Percentiles rank a stretch among this genome's conserved stretches.
Conservation (phyloP, 2,888 invertebrate species). For the Apocheima hispidaria region DNA sequence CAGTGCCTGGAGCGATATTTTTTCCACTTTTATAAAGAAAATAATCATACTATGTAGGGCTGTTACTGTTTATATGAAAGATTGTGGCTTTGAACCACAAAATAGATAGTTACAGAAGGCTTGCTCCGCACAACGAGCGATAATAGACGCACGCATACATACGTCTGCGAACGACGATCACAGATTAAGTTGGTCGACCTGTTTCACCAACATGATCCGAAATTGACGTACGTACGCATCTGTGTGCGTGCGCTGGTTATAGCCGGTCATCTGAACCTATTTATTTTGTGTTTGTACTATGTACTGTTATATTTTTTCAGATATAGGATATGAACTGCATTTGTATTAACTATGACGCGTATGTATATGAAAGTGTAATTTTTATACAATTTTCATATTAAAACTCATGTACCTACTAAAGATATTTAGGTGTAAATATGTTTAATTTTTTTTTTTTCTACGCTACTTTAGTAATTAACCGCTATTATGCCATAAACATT, state of each 20-base stretch:
- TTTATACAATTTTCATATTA: conserved; percentile 86
- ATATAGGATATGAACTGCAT: conserved; percentile 78
- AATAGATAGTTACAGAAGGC: no score
- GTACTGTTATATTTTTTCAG: conserved; percentile 83
- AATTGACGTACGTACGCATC: no score
- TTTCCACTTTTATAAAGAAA: conserved; percentile 70
- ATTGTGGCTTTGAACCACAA: conserved; percentile 79
- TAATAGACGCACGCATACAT: no score
- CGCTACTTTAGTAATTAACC: conserved; percentile 77
- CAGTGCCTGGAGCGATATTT: conserved; percentile 79
- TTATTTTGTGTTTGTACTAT: no score
- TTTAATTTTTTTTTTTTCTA: conserved; percentile 83
- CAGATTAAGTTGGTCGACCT: no score
- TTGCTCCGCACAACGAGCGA: no score
- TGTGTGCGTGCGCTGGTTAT: no score
- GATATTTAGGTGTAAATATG: conserved; percentile 81
- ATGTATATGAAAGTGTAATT: conserved; percentile 84
- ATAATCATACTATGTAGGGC: conserved; percentile 65
- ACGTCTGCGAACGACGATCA: no score
- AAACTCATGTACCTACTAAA: conserved; percentile 84
- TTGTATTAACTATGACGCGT: conserved; percentile 81
- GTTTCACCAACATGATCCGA: no score
- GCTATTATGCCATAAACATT: conserved; percentile 78
- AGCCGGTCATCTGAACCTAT: no score
- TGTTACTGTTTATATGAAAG: conserved; percentile 74